Percentiles rank a stretch among this genome's conserved stretches.
Conservation (phyloP, 2,888 invertebrate genomes). For the Calameuta idolon region DNA sequence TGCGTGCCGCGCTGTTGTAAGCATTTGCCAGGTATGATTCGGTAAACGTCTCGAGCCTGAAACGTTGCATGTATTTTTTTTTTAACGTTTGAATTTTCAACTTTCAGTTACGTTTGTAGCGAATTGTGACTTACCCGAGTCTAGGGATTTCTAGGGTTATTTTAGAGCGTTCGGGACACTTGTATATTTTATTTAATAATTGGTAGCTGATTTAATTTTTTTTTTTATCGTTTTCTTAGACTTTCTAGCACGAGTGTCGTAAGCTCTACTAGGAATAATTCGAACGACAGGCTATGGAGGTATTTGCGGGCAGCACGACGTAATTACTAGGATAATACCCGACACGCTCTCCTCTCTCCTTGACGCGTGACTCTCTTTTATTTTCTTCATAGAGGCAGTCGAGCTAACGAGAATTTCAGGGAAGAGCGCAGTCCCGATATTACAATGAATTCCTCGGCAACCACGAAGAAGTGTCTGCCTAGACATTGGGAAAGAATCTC, state of each 20-base stretch:
- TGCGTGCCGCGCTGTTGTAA: background rate
- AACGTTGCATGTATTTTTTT: background rate
- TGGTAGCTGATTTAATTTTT: background rate
- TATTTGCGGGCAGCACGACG: background rate
- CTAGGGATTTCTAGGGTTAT: background rate
- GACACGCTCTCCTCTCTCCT: background rate
- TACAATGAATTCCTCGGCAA: background rate
- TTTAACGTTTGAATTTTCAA: background rate
- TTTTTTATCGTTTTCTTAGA: background rate
- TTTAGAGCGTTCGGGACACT: background rate
- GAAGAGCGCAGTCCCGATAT: background rate
- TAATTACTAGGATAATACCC: background rate
- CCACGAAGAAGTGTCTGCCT: background rate
- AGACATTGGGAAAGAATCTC: background rate
- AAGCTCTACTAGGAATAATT: background rate
- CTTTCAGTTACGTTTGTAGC: background rate
- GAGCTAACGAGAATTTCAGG: background rate
- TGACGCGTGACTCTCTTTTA: background rate
- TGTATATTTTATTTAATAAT: background rate
- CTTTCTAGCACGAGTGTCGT: background rate
- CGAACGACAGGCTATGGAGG: background rate
- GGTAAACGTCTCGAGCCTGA: background rate
- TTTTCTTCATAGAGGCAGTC: background rate
- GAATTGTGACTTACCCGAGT: background rate
- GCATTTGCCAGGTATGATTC: background rate